phyloP scores from a whole-genome alignment of 2,888 invertebrate species.

The Arenicola marina region DNA sequence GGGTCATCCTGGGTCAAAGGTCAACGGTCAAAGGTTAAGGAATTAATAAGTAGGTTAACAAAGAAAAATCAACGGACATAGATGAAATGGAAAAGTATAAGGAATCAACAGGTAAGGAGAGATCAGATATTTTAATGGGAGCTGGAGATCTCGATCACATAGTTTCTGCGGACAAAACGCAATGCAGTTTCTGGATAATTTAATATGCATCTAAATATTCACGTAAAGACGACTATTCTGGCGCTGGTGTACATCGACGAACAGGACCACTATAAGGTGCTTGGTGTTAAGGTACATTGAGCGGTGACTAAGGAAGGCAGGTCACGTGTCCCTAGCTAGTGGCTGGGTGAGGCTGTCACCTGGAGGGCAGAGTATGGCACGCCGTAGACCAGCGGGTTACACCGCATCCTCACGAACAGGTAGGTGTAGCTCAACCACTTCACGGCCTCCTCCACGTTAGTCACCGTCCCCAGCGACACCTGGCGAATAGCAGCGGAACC shows the following conservation, averaged over 20 bases:
- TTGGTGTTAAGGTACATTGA: no score
- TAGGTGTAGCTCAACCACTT: slow-evolving; percentile 98
- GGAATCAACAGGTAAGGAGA: not conserved
- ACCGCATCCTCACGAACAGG: slow-evolving; percentile 88
- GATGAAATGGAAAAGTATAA: slow-evolving; percentile 38
- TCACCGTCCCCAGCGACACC: slow-evolving; percentile 93
- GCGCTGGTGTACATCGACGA: no score
- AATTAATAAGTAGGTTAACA: slow-evolving; percentile 9
- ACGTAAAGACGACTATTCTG: no score
- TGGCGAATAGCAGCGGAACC: slow-evolving; percentile 54
- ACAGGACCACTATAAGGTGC: no score
- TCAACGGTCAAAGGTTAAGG: not conserved
- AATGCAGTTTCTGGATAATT: no score
- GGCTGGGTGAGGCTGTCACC: no score
- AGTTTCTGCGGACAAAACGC: no score
- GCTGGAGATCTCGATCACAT: no score
- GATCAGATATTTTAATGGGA: not conserved
- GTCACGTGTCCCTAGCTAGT: no score
- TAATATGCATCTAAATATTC: no score
- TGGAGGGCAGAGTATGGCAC: slow-evolving; percentile 66
- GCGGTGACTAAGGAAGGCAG: no score
- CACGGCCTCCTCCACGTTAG: slow-evolving; percentile 92
- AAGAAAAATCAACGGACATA: slow-evolving; percentile 7
- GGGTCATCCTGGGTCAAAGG: slow-evolving; percentile 73
- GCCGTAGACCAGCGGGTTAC: slow-evolving; percentile 84